phyloP scores from a whole-genome alignment of 2,888 invertebrate species.

The Euplexia lucipara region DNA sequence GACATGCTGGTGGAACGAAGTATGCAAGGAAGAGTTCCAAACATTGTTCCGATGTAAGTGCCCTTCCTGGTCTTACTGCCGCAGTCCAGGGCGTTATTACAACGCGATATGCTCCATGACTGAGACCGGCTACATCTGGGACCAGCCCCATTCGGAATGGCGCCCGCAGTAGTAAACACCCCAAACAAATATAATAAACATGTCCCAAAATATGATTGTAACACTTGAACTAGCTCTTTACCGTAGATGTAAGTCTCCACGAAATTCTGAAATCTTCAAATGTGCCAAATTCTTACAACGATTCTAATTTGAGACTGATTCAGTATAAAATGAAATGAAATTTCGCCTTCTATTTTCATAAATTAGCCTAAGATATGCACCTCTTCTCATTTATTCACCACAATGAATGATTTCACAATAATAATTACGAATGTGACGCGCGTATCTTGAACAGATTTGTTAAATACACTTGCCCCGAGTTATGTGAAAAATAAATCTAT shows the following conservation, averaged over 20 bases:
- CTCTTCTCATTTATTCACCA: constrained; percentile 63
- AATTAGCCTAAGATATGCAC: constrained; percentile 72
- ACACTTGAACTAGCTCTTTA: constrained; percentile 58
- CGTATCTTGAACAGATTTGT: constrained; percentile 72
- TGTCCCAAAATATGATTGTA: constrained; percentile 46
- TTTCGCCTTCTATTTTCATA: constrained; percentile 88
- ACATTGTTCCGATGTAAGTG: constrained; percentile 96
- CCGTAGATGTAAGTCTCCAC: constrained; percentile 56
- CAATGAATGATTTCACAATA: constrained; percentile 56
- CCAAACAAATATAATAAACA: constrained; percentile 25
- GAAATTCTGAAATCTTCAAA: constrained; percentile 62
- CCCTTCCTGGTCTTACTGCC: constrained; percentile 96
- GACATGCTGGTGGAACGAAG: constrained; percentile 98
- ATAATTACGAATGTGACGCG: constrained; percentile 48
- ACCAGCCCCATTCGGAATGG: constrained; percentile 92
- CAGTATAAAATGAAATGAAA: constrained; percentile 82
- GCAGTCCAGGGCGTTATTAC: constrained; percentile 97
- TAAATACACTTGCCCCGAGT: constrained; percentile 74
- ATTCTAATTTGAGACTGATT: constrained; percentile 87
- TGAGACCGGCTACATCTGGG: constrained; percentile 97
- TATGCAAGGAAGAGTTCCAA: constrained; percentile 98
- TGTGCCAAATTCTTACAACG: constrained; percentile 81
- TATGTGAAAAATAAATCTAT: constrained; percentile 80
- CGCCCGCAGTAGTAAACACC: constrained; percentile 76
- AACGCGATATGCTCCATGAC: constrained; percentile 98